A percentile compares a stretch with the other conserved stretches of the same genome.
These are phyloP conservation scores for Bufo gargarizans DNA, from an alignment of 2,113 vertebrate species.

Conservation along the genomic window DNA sequence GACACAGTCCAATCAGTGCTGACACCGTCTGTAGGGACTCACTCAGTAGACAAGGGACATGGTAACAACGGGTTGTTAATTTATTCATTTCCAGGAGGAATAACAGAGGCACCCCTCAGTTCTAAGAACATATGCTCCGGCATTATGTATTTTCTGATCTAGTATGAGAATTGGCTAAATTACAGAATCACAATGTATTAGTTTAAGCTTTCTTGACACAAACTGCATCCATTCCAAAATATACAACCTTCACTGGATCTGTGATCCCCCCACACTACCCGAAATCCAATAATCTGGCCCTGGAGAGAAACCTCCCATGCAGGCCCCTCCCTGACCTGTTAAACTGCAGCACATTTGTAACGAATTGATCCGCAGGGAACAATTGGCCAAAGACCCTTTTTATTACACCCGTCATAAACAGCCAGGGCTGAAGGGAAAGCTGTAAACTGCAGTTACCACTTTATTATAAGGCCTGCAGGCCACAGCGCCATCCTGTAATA, in stretches of 20 bases:
- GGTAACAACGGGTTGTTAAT: background rate
- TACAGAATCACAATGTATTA: background rate
- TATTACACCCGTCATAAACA: conserved; percentile 73
- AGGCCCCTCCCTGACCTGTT: conserved; percentile 54
- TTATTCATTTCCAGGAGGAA: background rate
- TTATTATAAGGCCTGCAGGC: conserved; percentile 59
- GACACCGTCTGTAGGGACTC: too few relatives aligned
- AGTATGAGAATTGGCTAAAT: background rate
- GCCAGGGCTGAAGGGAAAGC: conserved; percentile 68
- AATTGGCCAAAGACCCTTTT: conserved; percentile 75
- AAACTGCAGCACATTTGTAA: conserved; percentile 66
- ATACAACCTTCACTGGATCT: background rate
- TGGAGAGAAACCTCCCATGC: conserved; percentile 34
- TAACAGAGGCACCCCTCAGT: background rate
- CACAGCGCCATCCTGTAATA: conserved; percentile 54
- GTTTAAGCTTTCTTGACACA: background rate
- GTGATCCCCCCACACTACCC: background rate
- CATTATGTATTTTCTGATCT: background rate
- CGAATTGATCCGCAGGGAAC: conserved; percentile 70
- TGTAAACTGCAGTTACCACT: conserved; percentile 59
- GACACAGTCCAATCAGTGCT: background rate
- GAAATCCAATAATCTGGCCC: conserved; percentile 36
- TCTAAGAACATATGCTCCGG: background rate
- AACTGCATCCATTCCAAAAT: background rate
- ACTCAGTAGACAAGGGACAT: background rate